Evolutionary conservation across 1,140 invertebrate species (phyloP).

Genomic region (Chelonus insularis): DNA sequence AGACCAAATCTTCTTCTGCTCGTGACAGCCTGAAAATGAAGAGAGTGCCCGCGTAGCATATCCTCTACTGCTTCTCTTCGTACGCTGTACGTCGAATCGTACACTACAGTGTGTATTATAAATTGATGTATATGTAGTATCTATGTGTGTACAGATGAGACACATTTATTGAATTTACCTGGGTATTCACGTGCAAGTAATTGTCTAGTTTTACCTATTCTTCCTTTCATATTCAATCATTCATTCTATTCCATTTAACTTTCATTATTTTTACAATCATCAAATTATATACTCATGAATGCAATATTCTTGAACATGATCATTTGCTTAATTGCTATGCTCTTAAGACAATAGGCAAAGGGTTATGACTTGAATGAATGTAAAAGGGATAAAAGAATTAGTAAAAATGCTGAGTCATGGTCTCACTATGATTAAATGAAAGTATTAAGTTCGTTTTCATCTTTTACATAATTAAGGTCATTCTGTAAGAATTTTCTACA

Average conservation of each 20-base stretch:
- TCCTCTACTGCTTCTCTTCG: neutral
- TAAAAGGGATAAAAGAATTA: too few species aligned
- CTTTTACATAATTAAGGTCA: too few species aligned
- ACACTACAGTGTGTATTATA: neutral
- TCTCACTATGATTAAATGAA: too few species aligned
- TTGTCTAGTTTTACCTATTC: conserved; percentile 21
- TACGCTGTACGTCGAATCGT: conserved; percentile 12
- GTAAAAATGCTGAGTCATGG: too few species aligned
- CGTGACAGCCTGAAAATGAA: conserved; percentile 62
- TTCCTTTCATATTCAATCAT: neutral
- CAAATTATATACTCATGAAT: conserved; percentile 21
- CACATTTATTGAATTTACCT: neutral
- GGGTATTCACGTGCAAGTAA: conserved; percentile 24
- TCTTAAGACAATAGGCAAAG: too few species aligned
- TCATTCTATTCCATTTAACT: conserved; percentile 1
- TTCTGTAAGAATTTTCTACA: too few species aligned
- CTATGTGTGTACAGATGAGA: conserved; percentile 5
- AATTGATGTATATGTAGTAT: neutral
- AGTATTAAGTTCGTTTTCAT: too few species aligned
- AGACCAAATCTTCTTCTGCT: conserved; percentile 61
- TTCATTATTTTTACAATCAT: conserved; percentile 19
- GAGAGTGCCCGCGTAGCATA: conserved; percentile 48
- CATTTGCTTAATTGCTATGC: too few species aligned
- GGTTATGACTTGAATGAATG: too few species aligned
- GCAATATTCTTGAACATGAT: neutral